These are phyloP conservation scores for Cyrtonyx montezumae DNA, from an alignment of 2,113 vertebrate species.

Conservation along the genomic window DNA sequence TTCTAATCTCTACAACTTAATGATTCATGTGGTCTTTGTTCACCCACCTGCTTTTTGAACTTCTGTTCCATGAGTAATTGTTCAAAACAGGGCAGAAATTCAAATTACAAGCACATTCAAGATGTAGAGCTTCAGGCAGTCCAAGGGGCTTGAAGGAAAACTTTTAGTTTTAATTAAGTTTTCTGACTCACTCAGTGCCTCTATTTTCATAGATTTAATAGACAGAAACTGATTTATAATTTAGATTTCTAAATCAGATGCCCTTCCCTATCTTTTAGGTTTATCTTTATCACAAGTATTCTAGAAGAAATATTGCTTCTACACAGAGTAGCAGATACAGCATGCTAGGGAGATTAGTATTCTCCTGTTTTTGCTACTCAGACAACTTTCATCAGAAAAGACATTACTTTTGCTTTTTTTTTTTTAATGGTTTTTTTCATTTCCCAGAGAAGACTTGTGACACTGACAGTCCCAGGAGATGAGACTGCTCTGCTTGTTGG, in stretches of 20 bases:
- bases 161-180: not conserved
- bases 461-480: constrained; percentile 9
- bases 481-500: constrained; percentile 8
- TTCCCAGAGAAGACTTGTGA: not conserved
- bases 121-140: not conserved
- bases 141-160: not conserved
- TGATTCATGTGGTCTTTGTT: not conserved
- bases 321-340: not conserved
- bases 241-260: not conserved
- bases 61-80: not conserved
- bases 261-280: not conserved
- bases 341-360: not conserved
- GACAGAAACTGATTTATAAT: rapidly evolving
- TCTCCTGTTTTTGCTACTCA: not conserved
- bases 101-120: not conserved
- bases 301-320: not conserved
- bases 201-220: not conserved
- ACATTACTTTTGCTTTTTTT: not conserved
- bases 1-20: not conserved
- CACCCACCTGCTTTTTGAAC: not conserved
- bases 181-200: not conserved
- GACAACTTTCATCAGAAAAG: not conserved
- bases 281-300: not conserved
- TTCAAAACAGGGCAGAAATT: not conserved
- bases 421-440: not conserved